Conservation (phyloP, 2,888 invertebrate genomes). For the Andrena praecox region DNA sequence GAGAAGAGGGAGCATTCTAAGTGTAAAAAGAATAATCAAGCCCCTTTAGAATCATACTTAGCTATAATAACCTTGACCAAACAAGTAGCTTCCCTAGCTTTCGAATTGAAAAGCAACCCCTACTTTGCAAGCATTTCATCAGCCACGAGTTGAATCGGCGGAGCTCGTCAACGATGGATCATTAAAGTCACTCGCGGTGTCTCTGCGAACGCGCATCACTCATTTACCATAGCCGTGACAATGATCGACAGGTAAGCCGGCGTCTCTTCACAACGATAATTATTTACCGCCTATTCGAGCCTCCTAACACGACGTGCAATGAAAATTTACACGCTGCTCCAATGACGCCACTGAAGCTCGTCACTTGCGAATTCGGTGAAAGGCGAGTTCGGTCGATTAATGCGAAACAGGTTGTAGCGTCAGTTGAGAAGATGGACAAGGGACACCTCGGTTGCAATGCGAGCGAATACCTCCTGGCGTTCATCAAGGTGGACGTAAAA, state of each 20-base stretch:
- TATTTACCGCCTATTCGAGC: constrained; percentile 28
- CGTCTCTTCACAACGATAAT: constrained; percentile 38
- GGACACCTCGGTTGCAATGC: neutral
- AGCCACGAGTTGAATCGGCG: neutral
- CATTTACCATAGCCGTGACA: constrained; percentile 4
- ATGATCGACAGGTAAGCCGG: constrained; percentile 1
- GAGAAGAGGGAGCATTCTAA: too few species aligned
- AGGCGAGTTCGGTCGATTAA: constrained; percentile 33
- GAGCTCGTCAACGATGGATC: neutral
- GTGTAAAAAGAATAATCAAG: too few species aligned
- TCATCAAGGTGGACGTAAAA: neutral
- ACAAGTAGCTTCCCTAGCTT: too few species aligned
- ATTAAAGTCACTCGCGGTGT: constrained; percentile 2
- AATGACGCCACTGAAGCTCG: constrained; percentile 9
- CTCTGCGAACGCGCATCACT: constrained; percentile 22
- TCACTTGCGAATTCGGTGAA: constrained; percentile 6
- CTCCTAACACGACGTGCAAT: constrained; percentile 2
- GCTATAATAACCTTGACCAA: too few species aligned
- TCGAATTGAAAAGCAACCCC: neutral
- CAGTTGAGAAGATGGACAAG: constrained; percentile 20
- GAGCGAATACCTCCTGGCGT: neutral
- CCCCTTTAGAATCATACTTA: too few species aligned
- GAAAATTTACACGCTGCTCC: constrained; percentile 30
- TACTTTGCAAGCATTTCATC: constrained; percentile 19
- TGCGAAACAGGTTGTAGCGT: constrained; percentile 46